Base-by-base conservation (phyloP, 2,888 invertebrate species). In the Eilema sororculum region DNA sequence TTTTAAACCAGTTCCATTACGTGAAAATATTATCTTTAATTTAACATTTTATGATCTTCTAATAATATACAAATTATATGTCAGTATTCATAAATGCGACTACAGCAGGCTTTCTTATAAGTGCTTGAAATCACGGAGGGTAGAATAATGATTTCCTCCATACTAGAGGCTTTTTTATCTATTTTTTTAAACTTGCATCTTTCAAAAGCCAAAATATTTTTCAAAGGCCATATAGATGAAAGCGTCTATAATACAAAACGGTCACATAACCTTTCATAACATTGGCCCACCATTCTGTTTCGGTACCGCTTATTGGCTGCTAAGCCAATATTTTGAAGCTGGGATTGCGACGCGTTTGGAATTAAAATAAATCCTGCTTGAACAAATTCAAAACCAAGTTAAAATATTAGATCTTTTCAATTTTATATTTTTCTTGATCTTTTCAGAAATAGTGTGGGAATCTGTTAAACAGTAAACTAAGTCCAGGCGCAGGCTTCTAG, bases 271-370 rank as follows among this genome's bases (percentile, higher is more conserved):
- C 85, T 80, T 80, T 81, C 81, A 85, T 87, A 89, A 88, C 86
- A 84, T 84, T 81, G 86, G 86, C 83, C 86, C 86, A 87, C 87
- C 89, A 87, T 87, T 89, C 88, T 84, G 81, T 82, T 83, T 86
- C 84, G 85, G 87, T 88, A 84, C 84, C 85, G 85, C 84, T 90
- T 89, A 90, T 90, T 89, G 88, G 87, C 82, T 84, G 84, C 84
- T 77, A 79, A 84, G 85, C 87, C 89, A 89, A 90, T 89, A 90
- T 90, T 90, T 90, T 86, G 86, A 83, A 89, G 83, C 86, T 83
- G 82, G 85, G 84, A 84, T 82, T 78, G 84, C 78, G 78, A 87
- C 89, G 86, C 84, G 88, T 76, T 74, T 80, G 83, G 90, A 89
- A 90, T 90, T 84, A 78, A 81, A 88, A 90, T 86, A 83, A 85